A percentile compares a stretch with the other conserved stretches of the same genome.
Conservation (phyloP, 1,140 invertebrate species). For the Zaprionus gabonicus region DNA sequence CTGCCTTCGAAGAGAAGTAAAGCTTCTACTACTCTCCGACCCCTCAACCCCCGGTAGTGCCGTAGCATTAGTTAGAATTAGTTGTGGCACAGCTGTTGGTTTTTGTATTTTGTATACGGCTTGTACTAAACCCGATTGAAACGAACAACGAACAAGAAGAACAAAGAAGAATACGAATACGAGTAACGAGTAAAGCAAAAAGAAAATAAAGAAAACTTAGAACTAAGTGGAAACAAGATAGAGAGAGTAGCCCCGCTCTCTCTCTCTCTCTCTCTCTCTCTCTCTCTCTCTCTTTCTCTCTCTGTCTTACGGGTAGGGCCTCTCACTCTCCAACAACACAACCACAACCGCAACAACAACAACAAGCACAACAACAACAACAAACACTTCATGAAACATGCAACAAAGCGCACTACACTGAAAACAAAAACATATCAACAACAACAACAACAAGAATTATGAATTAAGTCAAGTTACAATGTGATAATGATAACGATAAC, state of each 20-base stretch:
- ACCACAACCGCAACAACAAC: slow-evolving; percentile 46
- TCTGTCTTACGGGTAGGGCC: slow-evolving; percentile 9
- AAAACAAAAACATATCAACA: slow-evolving; percentile 33
- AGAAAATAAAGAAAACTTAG: not conserved
- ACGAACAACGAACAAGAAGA: slow-evolving; percentile 32
- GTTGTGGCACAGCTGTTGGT: slow-evolving; percentile 49
- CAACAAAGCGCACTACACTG: slow-evolving; percentile 54
- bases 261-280: too few relatives aligned
- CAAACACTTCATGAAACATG: slow-evolving; percentile 43
- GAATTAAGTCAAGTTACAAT: slow-evolving; percentile 17
- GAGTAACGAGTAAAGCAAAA: slow-evolving; percentile 14
- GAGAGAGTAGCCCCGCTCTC: not conserved
- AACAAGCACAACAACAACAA: slow-evolving; percentile 47
- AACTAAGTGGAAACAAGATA: not conserved
- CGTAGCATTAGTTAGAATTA: slow-evolving; percentile 13
- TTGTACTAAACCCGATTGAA: slow-evolving; percentile 46
- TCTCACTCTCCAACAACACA: slow-evolving; percentile 45
- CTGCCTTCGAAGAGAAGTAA: slow-evolving; percentile 39
- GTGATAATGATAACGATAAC: slow-evolving; percentile 20
- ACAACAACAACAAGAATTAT: slow-evolving; percentile 28
- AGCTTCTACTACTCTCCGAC: slow-evolving; percentile 24
- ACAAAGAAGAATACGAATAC: slow-evolving; percentile 13
- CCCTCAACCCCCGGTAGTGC: not conserved
- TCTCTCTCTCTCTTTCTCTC: slow-evolving; percentile 13
- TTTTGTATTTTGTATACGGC: slow-evolving; percentile 56